A percentile compares a stretch with the other conserved stretches of the same genome.
phyloP scores from a whole-genome alignment of 2,888 invertebrate species.

The Vandiemenella viatica region DNA sequence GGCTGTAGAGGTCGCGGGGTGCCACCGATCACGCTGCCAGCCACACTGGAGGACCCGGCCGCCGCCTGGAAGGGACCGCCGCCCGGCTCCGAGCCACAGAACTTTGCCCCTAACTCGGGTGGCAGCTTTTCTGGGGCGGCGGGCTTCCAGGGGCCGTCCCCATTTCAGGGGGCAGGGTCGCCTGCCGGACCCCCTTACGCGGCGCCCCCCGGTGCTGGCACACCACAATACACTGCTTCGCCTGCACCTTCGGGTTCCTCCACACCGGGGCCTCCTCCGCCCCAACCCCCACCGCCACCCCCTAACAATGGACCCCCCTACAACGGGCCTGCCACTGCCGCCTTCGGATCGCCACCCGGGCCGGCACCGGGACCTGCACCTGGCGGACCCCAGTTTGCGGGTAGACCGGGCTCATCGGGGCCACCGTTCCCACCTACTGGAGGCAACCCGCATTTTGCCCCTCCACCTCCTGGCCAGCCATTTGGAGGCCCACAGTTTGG shows the following conservation, averaged over 20 bases:
- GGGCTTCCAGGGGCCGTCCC: slow-evolving; percentile 36
- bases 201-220: slow-evolving; percentile 59
- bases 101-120: slow-evolving; percentile 47
- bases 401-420: slow-evolving; percentile 34
- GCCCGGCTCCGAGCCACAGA: slow-evolving; percentile 41
- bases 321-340: slow-evolving; percentile 51
- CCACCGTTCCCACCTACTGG: slow-evolving; percentile 40
- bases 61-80: slow-evolving; percentile 68
- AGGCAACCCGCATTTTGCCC: slow-evolving; percentile 48
- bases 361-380: too few relatives aligned
- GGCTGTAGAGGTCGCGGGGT: slow-evolving; percentile 72
- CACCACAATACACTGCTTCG: slow-evolving; percentile 71
- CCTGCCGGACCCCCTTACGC: slow-evolving; percentile 62
- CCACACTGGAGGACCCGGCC: slow-evolving; percentile 59
- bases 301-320: slow-evolving; percentile 40
- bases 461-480: slow-evolving; percentile 43
- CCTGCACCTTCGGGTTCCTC: slow-evolving; percentile 71
- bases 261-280: slow-evolving; percentile 60
- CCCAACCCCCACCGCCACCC: slow-evolving; percentile 33
- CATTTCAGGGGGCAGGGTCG: slow-evolving; percentile 51
- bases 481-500: slow-evolving; percentile 51
- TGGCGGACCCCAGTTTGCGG: slow-evolving; percentile 49
- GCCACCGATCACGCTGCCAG: slow-evolving; percentile 48
- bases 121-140: slow-evolving; percentile 40
- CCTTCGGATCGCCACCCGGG: slow-evolving; percentile 56